Conservation (phyloP, 2,113 vertebrate genomes). For the Pterocles gutturalis region DNA sequence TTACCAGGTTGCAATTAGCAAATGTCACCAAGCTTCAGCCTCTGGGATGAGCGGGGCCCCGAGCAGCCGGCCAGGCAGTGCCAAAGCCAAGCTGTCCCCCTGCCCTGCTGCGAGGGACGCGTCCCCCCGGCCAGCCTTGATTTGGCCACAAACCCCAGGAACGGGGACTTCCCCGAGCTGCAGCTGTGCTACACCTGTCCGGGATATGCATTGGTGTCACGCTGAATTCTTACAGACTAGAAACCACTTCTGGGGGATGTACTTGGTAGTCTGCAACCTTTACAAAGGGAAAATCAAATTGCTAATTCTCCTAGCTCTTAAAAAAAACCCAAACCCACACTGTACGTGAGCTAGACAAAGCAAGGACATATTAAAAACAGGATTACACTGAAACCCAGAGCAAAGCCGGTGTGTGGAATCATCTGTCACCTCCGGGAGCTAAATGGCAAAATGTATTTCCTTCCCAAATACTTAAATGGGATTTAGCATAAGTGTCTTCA, state of each 20-base stretch:
- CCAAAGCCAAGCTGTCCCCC: background rate
- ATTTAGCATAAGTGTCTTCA: background rate
- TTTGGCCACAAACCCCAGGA: background rate
- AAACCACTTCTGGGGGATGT: background rate
- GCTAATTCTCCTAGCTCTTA: background rate
- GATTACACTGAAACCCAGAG: background rate
- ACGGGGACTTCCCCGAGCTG: background rate
- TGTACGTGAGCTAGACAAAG: background rate
- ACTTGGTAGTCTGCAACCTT: background rate
- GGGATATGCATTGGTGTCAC: fast-evolving
- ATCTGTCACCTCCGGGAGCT: background rate
- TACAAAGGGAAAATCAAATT: background rate
- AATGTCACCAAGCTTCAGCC: background rate
- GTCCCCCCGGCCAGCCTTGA: background rate
- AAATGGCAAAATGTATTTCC: background rate
- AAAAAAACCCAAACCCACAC: fast-evolving
- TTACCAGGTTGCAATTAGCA: background rate
- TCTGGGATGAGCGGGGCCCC: background rate
- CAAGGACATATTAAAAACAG: background rate
- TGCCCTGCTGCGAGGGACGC: background rate
- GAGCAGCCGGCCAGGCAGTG: background rate
- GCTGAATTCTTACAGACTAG: background rate
- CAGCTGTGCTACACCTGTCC: background rate
- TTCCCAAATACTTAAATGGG: background rate
- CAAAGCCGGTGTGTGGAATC: background rate